Evolutionary conservation across 2,888 invertebrate genomes (phyloP), one percentile per base, ranked within the genome.

Genomic region (Tachina grossa): DNA sequence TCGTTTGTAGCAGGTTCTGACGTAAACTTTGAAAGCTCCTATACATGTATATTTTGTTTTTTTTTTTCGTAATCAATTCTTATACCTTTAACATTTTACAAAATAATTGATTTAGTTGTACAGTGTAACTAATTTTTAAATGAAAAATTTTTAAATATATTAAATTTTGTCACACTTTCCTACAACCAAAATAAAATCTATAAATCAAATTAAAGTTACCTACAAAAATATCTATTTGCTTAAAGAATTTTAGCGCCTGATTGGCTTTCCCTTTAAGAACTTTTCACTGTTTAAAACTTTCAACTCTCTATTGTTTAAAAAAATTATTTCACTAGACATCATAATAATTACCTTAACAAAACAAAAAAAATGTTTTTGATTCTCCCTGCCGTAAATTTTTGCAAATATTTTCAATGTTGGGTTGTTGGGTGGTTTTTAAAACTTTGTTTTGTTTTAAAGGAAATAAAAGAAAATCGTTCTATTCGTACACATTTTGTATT

Each of bases 281-380:
- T n/a, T 57, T 47, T 45, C 41, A 83, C 77, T 78, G 72, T 83
- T 61, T 2, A 16, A 41, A 49, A 16, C 49, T 57, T 66, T 43
- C 14, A 65, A 61, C 9, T 39, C 66, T 78, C 69, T 72, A 76
- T 79, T 76, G 72, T 76, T 78, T 59, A 14, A 14, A 78, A n/a
- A 51, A 16, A 66, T 22, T 59, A 13, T 84, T 83, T 78, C 63
- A 45, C 79, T 76, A 83, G 75, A 85, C 82, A 85, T 71, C 57
- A 74, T 71, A 75, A 85, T 85, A 78, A 82, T 85, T 85, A 69
- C 78, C 53, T 63, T 71, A 68, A 49, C 57, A 75, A 76, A 75
- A 74, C 55, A 75, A 51, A 68, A 49, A n/a, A 47, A 47, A 72
- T 3, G 22, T 13, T 69, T 57, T 43, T 13, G 16, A 9, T 19